Evolutionary conservation across 1,140 invertebrate genomes (phyloP).

Genomic region (Campodea augens): DNA sequence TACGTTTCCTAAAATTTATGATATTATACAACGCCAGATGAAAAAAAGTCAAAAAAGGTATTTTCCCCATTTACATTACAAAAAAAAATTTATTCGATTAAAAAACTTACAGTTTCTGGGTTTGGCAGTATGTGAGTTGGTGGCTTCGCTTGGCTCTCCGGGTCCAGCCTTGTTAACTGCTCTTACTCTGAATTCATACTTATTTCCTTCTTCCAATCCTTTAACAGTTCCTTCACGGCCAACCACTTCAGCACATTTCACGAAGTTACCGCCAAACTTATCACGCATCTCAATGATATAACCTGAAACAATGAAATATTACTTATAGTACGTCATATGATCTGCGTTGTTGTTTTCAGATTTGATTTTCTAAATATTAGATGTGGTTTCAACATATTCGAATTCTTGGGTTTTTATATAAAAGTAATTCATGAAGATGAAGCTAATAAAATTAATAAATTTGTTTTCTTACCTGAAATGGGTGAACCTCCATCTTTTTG

Average conservation of each 20-base stretch:
- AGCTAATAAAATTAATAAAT: slow-evolving; percentile 10
- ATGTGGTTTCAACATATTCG: too few species aligned
- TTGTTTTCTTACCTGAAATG: slow-evolving; percentile 48
- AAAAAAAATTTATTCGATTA: slow-evolving; percentile 2
- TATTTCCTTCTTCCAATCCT: slow-evolving; percentile 79
- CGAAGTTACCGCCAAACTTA: slow-evolving; percentile 40
- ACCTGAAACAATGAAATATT: slow-evolving; percentile 26
- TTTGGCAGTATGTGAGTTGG: slow-evolving; percentile 87
- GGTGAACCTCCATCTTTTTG: slow-evolving; percentile 88
- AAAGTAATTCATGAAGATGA: not conserved
- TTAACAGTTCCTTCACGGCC: slow-evolving; percentile 66
- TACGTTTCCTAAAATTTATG: too few species aligned
- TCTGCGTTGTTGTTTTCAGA: too few species aligned
- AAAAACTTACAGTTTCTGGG: slow-evolving; percentile 61
- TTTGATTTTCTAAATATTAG: too few species aligned
- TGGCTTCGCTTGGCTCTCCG: slow-evolving; percentile 86
- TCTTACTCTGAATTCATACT: slow-evolving; percentile 83
- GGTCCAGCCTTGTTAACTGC: slow-evolving; percentile 92
- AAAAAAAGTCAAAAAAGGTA: not conserved
- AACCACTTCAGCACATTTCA: slow-evolving; percentile 52
- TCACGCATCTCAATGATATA: slow-evolving; percentile 82
- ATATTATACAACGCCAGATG: too few species aligned
- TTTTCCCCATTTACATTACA: too few species aligned
- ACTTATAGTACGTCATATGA: not conserved
- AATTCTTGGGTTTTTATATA: too few species aligned